A percentile compares a stretch with the other conserved stretches of the same genome.
Evolutionary conservation across 2,797 vertebrate genomes (phyloP).

Genomic region (Ptychobarbus kaznakovi): DNA sequence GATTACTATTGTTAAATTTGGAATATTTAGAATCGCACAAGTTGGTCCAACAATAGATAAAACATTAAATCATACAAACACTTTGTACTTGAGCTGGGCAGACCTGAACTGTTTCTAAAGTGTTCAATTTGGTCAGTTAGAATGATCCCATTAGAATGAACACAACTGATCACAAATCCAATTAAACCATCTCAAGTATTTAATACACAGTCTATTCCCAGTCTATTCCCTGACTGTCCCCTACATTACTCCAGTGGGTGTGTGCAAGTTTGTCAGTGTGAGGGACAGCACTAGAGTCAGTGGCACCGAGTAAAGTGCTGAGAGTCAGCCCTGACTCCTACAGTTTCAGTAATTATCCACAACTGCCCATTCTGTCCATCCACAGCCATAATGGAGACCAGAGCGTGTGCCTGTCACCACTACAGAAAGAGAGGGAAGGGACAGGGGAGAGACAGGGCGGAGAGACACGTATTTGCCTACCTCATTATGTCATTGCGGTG

Average conservation of each 20-base stretch:
- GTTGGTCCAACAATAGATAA: background rate
- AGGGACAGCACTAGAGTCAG: constrained; percentile 76
- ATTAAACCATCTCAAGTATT: background rate
- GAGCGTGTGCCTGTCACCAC: constrained; percentile 80
- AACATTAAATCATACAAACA: background rate
- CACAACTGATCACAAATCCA: background rate
- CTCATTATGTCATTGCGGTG: constrained; percentile 76
- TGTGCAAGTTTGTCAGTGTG: constrained; percentile 76
- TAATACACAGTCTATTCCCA: background rate
- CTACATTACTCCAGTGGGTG: background rate
- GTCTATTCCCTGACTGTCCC: background rate
- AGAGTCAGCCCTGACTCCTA: constrained; percentile 81
- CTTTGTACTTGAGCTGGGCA: background rate
- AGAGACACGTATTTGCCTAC: constrained; percentile 79
- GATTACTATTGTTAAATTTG: background rate
- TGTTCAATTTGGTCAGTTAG: background rate
- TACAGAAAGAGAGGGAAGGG: constrained; percentile 79
- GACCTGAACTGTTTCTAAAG: background rate
- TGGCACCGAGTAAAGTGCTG: constrained; percentile 82
- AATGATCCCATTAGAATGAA: background rate
- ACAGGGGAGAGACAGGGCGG: constrained; percentile 71
- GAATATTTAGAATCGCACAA: background rate
- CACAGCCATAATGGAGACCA: constrained; percentile 80
- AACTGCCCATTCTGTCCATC: constrained; percentile 79
- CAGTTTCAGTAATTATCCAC: constrained; percentile 84